Evolutionary conservation across 2,888 invertebrate species (phyloP).

Genomic region (Orchesellides sinensis): DNA sequence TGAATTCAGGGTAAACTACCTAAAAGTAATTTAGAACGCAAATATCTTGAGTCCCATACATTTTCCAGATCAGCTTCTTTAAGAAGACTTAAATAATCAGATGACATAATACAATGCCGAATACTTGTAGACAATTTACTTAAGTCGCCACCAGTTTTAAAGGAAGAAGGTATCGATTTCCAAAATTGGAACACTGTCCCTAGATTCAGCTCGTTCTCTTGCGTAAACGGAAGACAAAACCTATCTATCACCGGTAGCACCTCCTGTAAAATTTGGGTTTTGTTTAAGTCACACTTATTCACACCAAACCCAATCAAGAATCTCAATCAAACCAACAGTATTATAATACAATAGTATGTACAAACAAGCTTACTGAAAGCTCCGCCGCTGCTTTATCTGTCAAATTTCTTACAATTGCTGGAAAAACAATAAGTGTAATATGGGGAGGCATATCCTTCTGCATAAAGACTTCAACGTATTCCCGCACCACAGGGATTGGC

Average conservation of each 20-base stretch:
- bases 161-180: neutral
- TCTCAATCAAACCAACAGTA: too few species aligned
- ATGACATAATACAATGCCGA: constrained; percentile 12
- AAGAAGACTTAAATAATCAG: neutral
- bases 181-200: neutral
- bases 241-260: neutral
- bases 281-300: neutral
- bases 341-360: too few species aligned
- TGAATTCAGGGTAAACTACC: neutral
- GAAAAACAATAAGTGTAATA: constrained; percentile 33
- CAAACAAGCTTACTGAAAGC: constrained; percentile 17
- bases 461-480: constrained; percentile 33
- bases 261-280: neutral
- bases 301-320: too few species aligned
- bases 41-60: constrained; percentile 10
- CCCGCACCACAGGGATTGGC: constrained; percentile 5
- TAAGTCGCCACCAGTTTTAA: neutral
- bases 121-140: constrained; percentile 2
- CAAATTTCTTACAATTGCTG: constrained; percentile 21
- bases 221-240: neutral
- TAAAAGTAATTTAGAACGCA: neutral
- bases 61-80: neutral
- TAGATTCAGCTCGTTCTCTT: neutral
- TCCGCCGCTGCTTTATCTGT: neutral
- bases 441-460: constrained; percentile 32